Evolutionary conservation across 1,140 invertebrate genomes (phyloP).

Genomic region (Drosophila kepulauana): DNA sequence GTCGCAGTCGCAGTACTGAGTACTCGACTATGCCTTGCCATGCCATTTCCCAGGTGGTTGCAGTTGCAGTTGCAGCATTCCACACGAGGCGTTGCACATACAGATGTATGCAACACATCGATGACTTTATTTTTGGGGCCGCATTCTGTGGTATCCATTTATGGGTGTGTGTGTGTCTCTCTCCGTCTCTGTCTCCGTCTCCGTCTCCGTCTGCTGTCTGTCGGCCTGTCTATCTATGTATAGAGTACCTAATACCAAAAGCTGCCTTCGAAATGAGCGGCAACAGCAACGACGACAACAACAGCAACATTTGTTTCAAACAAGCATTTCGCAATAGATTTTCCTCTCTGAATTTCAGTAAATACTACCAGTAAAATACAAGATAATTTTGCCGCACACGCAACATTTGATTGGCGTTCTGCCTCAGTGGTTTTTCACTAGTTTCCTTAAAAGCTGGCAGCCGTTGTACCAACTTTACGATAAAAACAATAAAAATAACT

Average conservation of each 20-base stretch:
- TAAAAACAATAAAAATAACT: constrained; percentile 15
- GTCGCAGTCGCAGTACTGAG: background rate
- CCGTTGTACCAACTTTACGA: constrained; percentile 1
- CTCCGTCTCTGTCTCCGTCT: background rate
- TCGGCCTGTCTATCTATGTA: constrained; percentile 3
- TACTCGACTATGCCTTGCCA: background rate
- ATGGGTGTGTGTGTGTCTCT: constrained; percentile 27
- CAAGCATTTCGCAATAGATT: constrained; percentile 23
- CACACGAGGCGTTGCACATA: constrained; percentile 59
- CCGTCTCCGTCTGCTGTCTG: no score
- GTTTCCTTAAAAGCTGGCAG: background rate
- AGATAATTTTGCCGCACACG: constrained; percentile 14
- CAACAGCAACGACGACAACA: background rate
- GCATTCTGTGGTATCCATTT: constrained; percentile 40
- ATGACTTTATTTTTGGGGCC: constrained; percentile 72
- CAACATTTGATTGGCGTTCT: constrained; percentile 40
- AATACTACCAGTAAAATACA: constrained; percentile 16
- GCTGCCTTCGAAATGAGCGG: background rate
- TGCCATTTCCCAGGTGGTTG: constrained; percentile 34
- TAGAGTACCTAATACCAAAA: constrained; percentile 16
- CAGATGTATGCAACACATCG: constrained; percentile 40
- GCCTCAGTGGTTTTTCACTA: constrained; percentile 15
- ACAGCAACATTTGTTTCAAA: background rate
- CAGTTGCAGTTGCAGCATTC: constrained; percentile 51
- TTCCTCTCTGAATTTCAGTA: constrained; percentile 17